These are phyloP conservation scores for Coranthus polyacanthus DNA, from an alignment of 2,797 vertebrate species.

Conservation along the genomic window DNA sequence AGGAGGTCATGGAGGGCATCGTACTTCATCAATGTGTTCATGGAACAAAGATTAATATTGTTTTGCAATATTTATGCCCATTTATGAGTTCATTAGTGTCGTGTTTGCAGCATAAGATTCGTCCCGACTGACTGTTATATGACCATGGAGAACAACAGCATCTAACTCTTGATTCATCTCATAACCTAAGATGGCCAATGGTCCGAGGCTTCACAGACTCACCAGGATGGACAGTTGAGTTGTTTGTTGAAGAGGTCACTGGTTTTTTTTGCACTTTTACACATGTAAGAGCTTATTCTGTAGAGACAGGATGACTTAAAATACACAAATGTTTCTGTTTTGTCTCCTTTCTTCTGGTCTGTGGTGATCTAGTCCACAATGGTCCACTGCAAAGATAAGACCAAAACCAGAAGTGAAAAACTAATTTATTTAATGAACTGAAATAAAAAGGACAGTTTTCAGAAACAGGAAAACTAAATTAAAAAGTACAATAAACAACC, in stretches of 20 bases:
- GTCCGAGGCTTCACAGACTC: too few species aligned
- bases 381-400: too few species aligned
- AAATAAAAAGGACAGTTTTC: too few species aligned
- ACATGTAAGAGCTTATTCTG: background rate
- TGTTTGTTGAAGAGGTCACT: background rate
- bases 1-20: constrained; percentile 1
- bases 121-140: background rate
- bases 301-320: too few species aligned
- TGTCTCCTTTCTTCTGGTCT: too few species aligned
- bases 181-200: constrained; percentile 28
- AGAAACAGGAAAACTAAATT: too few species aligned
- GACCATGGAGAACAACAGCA: constrained; percentile 10
- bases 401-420: too few species aligned
- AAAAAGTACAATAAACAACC: too few species aligned
- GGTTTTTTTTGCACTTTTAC: background rate
- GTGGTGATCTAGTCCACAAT: too few species aligned
- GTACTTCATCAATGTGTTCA: constrained; percentile 14
- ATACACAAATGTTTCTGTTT: too few species aligned
- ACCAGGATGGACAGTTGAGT: too few species aligned
- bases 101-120: background rate
- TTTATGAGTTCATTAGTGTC: constrained; percentile 1
- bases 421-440: too few species aligned
- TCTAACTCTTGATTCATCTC: constrained; percentile 29
- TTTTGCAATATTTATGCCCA: background rate
- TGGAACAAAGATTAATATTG: constrained; percentile 3